Evolutionary conservation across 1,140 invertebrate species (phyloP), one percentile per base, ranked within the genome.

Genomic region (Aphidius ervi): DNA sequence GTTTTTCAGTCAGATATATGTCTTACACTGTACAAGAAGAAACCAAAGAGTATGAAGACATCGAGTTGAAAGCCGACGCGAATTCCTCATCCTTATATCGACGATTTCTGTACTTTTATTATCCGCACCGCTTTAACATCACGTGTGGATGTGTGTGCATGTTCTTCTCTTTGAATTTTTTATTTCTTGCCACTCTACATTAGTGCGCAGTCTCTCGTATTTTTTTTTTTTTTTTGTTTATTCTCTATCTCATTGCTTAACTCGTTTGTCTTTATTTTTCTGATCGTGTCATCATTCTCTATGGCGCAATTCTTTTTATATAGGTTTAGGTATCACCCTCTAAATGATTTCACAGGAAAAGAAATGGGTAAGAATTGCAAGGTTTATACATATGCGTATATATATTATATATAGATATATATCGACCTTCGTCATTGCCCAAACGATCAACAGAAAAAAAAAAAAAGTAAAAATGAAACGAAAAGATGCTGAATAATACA

Each of bases 301-400:
- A 73, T 75, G 73, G 75, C 76, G 76, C 77, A 76, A 78, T 79
- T 78, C 75, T 79, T 79, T 79, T 79, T 76, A 76, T 76, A 76
- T 76, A 75, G 65, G 67, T 68, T 63, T 67, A 62, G 23, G 23
- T 63, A 62, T 59, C 61, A 54, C 58, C 59, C 43, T 49, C 57
- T 10, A 42, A 45, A 57, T 20, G 23, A 31, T 31, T 31, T 31
- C 23, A 31, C 23, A 31, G 23, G 23, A 31, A 31, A 31, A 31
- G 2, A 31, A 31, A 31, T 31, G 23, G 23, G 2, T 31, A 31
- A 31, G 4, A 31, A 2, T 31, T 31, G 23, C 23, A 31, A 31
- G 23, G 23, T 31, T 31, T 31, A 31, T 31, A 31, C 23, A 31
- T 31, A 31, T 31, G 23, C 23, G 23, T 31, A 4, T 31, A 31